phyloP scores from a whole-genome alignment of 1,140 invertebrate genomes.

The Luehdorfia chinensis region DNA sequence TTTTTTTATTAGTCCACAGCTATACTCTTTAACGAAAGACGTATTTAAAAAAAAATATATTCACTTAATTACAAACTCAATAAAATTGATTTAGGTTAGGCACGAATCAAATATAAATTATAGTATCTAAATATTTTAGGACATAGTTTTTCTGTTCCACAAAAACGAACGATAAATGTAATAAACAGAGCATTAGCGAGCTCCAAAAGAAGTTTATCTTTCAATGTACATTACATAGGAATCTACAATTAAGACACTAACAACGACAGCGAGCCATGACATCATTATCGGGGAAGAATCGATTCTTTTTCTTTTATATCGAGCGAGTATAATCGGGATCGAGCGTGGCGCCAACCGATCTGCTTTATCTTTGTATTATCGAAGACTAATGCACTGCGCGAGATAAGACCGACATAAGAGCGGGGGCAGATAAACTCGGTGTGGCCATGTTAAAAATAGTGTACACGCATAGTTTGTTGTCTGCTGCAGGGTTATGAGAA shows the following conservation, averaged over 20 bases:
- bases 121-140: no score
- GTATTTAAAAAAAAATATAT: no score
- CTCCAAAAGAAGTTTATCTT: conserved; percentile 9
- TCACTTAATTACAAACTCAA: no score
- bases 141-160: no score
- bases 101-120: no score
- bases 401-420: conserved; percentile 69
- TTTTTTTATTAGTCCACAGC: no score
- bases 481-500: conserved; percentile 37
- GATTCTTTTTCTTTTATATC: conserved; percentile 70
- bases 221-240: conserved; percentile 47
- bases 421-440: conserved; percentile 70
- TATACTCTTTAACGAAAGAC: no score
- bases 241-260: conserved; percentile 71
- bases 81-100: no score
- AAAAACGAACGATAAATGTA: no score
- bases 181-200: conserved; percentile 4
- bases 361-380: conserved; percentile 71
- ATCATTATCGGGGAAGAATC: conserved; percentile 64
- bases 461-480: conserved; percentile 71
- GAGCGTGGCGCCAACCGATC: conserved; percentile 68
- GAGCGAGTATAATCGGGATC: conserved; percentile 60
- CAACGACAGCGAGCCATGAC: conserved; percentile 62
- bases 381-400: conserved; percentile 70
- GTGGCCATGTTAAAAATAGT: conserved; percentile 75